Evolutionary conservation across 2,113 vertebrate species (phyloP), one percentile per base, ranked within the genome.

Genomic region (Chaetura pelagica): DNA sequence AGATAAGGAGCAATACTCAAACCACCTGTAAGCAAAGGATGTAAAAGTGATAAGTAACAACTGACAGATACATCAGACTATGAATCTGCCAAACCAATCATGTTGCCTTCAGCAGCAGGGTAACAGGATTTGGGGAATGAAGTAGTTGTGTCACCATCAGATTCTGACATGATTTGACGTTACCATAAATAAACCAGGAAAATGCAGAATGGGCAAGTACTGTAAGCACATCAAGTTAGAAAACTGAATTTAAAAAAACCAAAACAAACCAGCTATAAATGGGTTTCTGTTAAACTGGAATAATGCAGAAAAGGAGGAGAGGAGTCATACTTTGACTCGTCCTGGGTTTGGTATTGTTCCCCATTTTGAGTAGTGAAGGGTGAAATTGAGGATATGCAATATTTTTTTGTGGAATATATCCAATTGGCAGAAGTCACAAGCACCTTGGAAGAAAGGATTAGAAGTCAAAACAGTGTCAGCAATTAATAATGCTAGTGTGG

Each of bases 21-120:
- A 22, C 67, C 64, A 95, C 68, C 75, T 90, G 94, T 96, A 95
- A 94, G 89, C 89, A 95, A 90, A 84, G 88, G 86, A 95, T 95
- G 49, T 84, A 92, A 74, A 90, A 93, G 34, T 81, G 64, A 88
- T 94, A 96, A 93, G 92, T 79, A 87, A 88, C 82, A 91, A 46
- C 78, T 94, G 92, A 55, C 86, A 95, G 92, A 94, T 90, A 71
- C 61, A 95, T 96, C 83, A 88, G 72, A 55, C 86, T 88, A 15
- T 84, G 68, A 82, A 85, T 78, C 83, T 95, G 90, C 92, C 90
- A 94, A 95, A 78, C 72, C 68, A 88, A 90, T 94, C 85, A 88
- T 21, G 4, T 74, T 93, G 77, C 76, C 64, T 81, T 93, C 83
- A 88, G 38, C 63, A 42, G 61, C 83, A 86, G 63, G 38, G 72